Conservation (phyloP, 2,888 invertebrate genomes). For the Siphlonurus alternatus region DNA sequence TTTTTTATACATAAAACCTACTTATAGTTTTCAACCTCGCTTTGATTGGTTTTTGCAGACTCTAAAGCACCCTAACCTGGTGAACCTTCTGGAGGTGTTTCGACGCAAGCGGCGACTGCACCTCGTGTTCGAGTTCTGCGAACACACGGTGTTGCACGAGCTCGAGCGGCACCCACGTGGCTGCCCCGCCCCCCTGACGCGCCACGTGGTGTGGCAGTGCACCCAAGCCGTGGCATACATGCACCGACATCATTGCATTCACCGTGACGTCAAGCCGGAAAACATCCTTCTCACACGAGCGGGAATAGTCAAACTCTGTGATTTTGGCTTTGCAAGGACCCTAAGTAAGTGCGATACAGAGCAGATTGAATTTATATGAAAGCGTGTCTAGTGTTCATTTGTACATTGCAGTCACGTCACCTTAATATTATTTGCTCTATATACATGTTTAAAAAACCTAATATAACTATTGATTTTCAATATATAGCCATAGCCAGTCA, state of each 20-base stretch:
- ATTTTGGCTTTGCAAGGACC: conserved; percentile 97
- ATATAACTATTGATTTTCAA: too few species aligned
- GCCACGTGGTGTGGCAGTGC: conserved; percentile 90
- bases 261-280: conserved; percentile 96
- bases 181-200: conserved; percentile 77
- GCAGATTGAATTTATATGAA: too few species aligned
- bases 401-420: too few species aligned
- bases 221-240: conserved; percentile 91
- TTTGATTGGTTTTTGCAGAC: too few species aligned
- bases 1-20: too few species aligned
- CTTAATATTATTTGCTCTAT: too few species aligned
- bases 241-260: conserved; percentile 90
- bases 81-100: conserved; percentile 95
- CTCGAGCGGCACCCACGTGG: conserved; percentile 87
- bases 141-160: conserved; percentile 91
- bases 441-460: too few species aligned
- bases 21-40: too few species aligned
- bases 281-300: conserved; percentile 87
- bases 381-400: too few species aligned
- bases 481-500: too few species aligned
- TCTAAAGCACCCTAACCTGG: conserved; percentile 92
- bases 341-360: conserved; percentile 54
- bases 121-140: conserved; percentile 97
- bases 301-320: conserved; percentile 92
- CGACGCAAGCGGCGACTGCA: conserved; percentile 87